phyloP scores from a whole-genome alignment of 2,797 vertebrate species.

The Labeo calbasu region DNA sequence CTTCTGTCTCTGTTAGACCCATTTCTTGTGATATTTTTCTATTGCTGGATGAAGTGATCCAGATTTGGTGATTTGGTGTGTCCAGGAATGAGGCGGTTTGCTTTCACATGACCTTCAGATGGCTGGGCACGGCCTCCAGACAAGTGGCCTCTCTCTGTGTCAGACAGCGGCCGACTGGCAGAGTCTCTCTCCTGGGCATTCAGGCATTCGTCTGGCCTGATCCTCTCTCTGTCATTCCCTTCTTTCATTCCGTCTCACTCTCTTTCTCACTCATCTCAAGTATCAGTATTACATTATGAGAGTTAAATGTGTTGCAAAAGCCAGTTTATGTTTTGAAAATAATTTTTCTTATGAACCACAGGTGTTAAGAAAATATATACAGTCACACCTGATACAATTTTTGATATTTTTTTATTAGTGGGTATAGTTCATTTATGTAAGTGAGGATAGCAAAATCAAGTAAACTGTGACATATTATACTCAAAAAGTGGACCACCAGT shows the following conservation, averaged over 20 bases:
- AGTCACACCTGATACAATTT: no score
- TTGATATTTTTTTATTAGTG: no score
- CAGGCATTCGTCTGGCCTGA: conserved; percentile 80
- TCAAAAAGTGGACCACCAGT: no score
- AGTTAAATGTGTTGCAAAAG: background rate
- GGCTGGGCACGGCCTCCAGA: conserved; percentile 83
- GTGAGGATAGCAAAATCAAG: no score
- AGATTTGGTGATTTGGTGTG: conserved; percentile 69
- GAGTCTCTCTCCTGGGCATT: conserved; percentile 88
- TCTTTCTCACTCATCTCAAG: conserved; percentile 3
- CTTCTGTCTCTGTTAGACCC: background rate
- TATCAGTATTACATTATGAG: background rate
- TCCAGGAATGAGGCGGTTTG: conserved; percentile 74
- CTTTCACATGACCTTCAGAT: conserved; percentile 89
- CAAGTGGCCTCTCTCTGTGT: conserved; percentile 75
- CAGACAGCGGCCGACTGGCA: conserved; percentile 82
- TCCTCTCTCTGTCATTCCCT: conserved; percentile 51
- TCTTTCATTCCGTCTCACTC: background rate
- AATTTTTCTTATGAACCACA: background rate
- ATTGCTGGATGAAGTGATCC: background rate
- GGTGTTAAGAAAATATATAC: background rate
- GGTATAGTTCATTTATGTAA: no score
- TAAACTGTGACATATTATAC: no score
- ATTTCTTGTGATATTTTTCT: background rate
- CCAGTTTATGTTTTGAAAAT: background rate